phyloP scores from a whole-genome alignment of 2,888 invertebrate genomes.

The Craniophora ligustri region DNA sequence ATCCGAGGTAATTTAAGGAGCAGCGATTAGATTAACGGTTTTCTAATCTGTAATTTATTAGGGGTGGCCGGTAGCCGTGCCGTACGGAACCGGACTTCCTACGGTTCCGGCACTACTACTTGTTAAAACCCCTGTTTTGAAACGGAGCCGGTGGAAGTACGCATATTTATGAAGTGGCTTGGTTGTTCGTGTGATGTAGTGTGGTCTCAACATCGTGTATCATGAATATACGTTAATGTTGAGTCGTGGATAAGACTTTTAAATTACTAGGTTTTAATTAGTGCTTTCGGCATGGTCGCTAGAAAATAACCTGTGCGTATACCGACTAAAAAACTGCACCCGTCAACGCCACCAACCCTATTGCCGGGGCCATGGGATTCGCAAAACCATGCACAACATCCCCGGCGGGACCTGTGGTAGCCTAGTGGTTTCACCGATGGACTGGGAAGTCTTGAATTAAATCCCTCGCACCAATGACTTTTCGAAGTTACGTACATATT shows the following conservation, averaged over 20 bases:
- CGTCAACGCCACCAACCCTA: too few relatives aligned
- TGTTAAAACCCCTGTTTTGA: constrained; percentile 50
- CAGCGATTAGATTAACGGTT: constrained; percentile 80
- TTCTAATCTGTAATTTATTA: constrained; percentile 85
- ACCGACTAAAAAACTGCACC: too few relatives aligned
- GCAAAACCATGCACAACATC: too few relatives aligned
- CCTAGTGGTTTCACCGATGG: too few relatives aligned
- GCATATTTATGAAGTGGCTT: constrained; percentile 51
- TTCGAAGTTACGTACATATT: too few relatives aligned
- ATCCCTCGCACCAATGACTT: too few relatives aligned
- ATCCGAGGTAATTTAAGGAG: constrained; percentile 43
- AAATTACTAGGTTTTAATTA: neutral
- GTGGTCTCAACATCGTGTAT: constrained; percentile 35
- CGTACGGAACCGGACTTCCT: constrained; percentile 70
- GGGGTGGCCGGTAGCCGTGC: constrained; percentile 59
- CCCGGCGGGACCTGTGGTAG: too few relatives aligned
- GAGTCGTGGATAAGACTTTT: neutral
- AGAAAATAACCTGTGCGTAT: too few relatives aligned
- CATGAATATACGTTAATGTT: constrained; percentile 4
- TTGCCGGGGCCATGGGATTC: too few relatives aligned
- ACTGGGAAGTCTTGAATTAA: too few relatives aligned
- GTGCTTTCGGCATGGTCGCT: too few relatives aligned
- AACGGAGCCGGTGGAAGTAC: constrained; percentile 35
- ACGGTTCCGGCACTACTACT: constrained; percentile 63
- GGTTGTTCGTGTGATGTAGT: constrained; percentile 22